A percentile compares a stretch with the other conserved stretches of the same genome.
These are phyloP conservation scores for Schizothorax lantsangensis DNA, from an alignment of 2,797 vertebrate species.

Conservation along the genomic window DNA sequence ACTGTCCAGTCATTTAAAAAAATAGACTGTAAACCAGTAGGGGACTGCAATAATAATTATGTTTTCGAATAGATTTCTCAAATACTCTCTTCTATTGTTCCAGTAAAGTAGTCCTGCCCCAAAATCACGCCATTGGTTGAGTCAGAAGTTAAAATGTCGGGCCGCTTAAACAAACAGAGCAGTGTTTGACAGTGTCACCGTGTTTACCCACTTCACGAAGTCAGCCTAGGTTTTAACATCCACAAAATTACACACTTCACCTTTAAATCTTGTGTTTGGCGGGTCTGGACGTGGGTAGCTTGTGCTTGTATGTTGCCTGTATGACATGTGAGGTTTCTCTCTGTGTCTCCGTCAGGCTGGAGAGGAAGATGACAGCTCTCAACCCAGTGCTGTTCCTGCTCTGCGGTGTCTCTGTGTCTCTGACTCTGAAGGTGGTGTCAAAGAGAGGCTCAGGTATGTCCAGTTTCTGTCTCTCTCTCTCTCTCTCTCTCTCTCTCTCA, in stretches of 20 bases:
- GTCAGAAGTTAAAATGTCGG: slow-evolving; percentile 1
- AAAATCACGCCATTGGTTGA: neutral
- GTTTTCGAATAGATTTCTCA: neutral
- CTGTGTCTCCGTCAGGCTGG: slow-evolving; percentile 67
- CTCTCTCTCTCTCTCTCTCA: slow-evolving; percentile 23
- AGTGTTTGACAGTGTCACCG: neutral
- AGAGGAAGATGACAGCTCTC: slow-evolving; percentile 93
- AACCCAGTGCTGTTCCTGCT: slow-evolving; percentile 93
- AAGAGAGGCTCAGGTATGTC: slow-evolving; percentile 97
- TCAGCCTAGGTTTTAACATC: slow-evolving; percentile 6
- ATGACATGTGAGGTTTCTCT: slow-evolving; percentile 31
- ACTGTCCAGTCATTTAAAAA: neutral
- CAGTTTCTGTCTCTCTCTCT: slow-evolving; percentile 17
- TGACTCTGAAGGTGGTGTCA: slow-evolving; percentile 93
- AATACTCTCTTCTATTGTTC: neutral
- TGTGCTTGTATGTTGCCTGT: slow-evolving; percentile 61
- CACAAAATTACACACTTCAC: slow-evolving; percentile 32
- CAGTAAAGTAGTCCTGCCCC: neutral
- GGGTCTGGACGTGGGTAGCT: neutral
- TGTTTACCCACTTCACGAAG: slow-evolving; percentile 24
- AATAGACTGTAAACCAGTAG: neutral
- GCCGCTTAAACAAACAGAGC: neutral
- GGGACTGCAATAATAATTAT: neutral
- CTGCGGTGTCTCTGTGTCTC: slow-evolving; percentile 85
- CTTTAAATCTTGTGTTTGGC: slow-evolving; percentile 33